Evolutionary conservation across 2,113 vertebrate genomes (phyloP).

Genomic region (Esox niger): DNA sequence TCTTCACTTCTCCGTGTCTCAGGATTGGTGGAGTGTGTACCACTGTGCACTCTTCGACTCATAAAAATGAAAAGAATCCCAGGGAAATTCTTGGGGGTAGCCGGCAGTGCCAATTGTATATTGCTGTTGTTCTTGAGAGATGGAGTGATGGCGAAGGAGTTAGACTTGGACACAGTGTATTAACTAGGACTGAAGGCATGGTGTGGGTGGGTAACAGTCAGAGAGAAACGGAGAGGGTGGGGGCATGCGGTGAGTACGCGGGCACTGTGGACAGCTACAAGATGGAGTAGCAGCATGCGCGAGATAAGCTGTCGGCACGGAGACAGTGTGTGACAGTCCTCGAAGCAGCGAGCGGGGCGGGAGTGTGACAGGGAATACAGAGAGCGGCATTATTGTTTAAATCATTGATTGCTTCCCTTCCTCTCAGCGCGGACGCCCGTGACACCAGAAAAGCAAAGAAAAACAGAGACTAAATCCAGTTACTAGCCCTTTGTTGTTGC

Average conservation of each 20-base stretch:
- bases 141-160: slow-evolving; percentile 1
- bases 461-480: slow-evolving; percentile 15
- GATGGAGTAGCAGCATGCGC: slow-evolving; percentile 58
- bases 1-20: neutral
- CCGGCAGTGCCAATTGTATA: neutral
- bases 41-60: neutral
- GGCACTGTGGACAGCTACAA: slow-evolving; percentile 52
- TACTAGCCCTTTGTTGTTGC: slow-evolving; percentile 44
- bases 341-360: slow-evolving; percentile 53
- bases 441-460: slow-evolving; percentile 44
- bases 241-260: neutral
- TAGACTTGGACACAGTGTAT: slow-evolving; percentile 20
- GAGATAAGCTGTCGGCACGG: slow-evolving; percentile 61
- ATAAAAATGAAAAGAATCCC: neutral
- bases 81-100: neutral
- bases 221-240: neutral
- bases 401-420: slow-evolving; percentile 75
- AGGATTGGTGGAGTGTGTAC: neutral
- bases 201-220: slow-evolving; percentile 21
- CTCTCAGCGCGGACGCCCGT: slow-evolving; percentile 22
- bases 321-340: slow-evolving; percentile 64
- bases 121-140: neutral
- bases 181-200: slow-evolving; percentile 33
- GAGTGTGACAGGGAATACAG: slow-evolving; percentile 81
- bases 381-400: slow-evolving; percentile 78